Evolutionary conservation across 2,113 vertebrate genomes (phyloP).

Genomic region (Nibea coibor): DNA sequence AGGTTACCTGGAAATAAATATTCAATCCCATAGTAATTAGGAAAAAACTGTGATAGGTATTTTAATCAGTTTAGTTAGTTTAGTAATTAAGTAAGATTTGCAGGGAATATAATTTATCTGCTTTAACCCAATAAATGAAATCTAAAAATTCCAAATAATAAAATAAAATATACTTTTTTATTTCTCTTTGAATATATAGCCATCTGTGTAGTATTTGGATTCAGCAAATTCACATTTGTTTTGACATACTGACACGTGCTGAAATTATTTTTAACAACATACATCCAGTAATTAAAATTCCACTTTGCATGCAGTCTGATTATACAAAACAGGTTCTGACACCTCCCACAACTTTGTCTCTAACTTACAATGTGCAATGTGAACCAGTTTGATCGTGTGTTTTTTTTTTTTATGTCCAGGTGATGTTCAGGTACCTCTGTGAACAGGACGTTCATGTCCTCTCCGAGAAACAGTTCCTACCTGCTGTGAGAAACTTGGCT

Average conservation of each 20-base stretch:
- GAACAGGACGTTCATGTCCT: slow-evolving; percentile 80
- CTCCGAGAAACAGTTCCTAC: slow-evolving; percentile 87
- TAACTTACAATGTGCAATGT: not conserved
- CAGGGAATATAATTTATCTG: not conserved
- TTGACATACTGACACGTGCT: not conserved
- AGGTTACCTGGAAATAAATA: no score
- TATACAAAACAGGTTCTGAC: not conserved
- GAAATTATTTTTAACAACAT: not conserved
- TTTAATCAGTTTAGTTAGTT: no score
- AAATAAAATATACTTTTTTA: not conserved
- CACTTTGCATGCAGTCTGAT: not conserved
- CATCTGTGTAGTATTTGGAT: no score
- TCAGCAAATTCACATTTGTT: not conserved
- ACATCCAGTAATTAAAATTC: not conserved
- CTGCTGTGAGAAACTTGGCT: slow-evolving; percentile 83
- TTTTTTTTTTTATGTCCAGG: slow-evolving; percentile 73
- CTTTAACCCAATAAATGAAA: not conserved
- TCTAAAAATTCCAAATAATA: not conserved
- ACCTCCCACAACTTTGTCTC: not conserved
- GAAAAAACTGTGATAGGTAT: no score
- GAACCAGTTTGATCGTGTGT: not conserved
- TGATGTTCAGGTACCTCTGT: slow-evolving; percentile 88
- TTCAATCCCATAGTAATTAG: no score
- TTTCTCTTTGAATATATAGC: no score
- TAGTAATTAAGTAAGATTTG: not conserved